phyloP scores from a whole-genome alignment of 2,113 vertebrate genomes.

The Apus apus region DNA sequence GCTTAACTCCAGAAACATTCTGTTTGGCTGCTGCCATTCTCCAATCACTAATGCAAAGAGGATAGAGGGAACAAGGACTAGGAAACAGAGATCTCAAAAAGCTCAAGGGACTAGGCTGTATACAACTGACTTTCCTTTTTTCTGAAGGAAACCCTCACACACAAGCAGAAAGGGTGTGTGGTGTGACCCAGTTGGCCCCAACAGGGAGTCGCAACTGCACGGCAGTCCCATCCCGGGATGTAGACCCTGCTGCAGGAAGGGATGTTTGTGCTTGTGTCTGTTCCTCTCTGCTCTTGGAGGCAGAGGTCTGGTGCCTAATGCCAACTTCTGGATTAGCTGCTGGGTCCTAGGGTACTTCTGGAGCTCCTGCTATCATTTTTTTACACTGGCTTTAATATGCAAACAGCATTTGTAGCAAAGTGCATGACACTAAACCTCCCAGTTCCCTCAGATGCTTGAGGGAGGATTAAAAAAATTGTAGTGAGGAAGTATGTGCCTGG shows the following conservation, averaged over 20 bases:
- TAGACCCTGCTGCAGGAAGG: not conserved
- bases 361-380: not conserved
- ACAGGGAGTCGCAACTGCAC: fast-evolving
- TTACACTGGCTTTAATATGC: not conserved
- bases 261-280: not conserved
- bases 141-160: not conserved
- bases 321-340: not conserved
- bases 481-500: not conserved
- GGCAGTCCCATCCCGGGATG: not conserved
- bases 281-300: not conserved
- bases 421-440: not conserved
- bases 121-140: not conserved
- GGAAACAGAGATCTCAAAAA: not conserved
- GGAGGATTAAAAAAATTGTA: not conserved
- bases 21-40: not conserved
- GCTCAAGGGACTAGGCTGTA: not conserved
- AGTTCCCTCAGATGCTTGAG: not conserved
- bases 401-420: not conserved
- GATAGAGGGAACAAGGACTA: not conserved
- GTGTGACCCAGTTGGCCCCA: not conserved
- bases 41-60: not conserved
- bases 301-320: not conserved
- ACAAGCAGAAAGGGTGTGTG: not conserved
- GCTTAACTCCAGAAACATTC: not conserved
- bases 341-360: not conserved